These are phyloP conservation scores for Podarcis lilfordi DNA, from an alignment of 2,797 vertebrate genomes.

Conservation along the genomic window DNA sequence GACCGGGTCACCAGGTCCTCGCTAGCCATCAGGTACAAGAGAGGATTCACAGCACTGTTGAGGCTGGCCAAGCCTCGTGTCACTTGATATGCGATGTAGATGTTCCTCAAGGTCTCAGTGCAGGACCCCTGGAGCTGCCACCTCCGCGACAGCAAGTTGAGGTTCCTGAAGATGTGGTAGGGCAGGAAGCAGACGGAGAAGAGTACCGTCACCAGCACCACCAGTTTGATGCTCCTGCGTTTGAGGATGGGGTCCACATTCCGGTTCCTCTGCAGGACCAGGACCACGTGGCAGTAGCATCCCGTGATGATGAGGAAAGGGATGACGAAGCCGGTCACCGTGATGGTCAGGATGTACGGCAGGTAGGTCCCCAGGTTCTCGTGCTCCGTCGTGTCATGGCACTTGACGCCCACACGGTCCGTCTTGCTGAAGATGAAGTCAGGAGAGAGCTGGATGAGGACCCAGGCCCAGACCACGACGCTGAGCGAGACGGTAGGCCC, in stretches of 20 bases:
- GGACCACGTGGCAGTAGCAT: slow-evolving; percentile 81
- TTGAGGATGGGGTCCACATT: slow-evolving; percentile 75
- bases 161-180: slow-evolving; percentile 82
- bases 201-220: slow-evolving; percentile 76
- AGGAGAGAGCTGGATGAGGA: slow-evolving; percentile 76
- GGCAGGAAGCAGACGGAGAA: slow-evolving; percentile 86
- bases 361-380: slow-evolving; percentile 62
- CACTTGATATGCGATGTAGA: slow-evolving; percentile 84
- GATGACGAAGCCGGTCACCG: slow-evolving; percentile 76
- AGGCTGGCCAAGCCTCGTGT: slow-evolving; percentile 80
- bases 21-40: slow-evolving; percentile 81
- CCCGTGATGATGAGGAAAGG: slow-evolving; percentile 78
- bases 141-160: slow-evolving; percentile 78
- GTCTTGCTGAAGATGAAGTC: slow-evolving; percentile 81
- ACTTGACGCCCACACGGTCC: accelerated
- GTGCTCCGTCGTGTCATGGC: slow-evolving; percentile 76
- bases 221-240: slow-evolving; percentile 79
- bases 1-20: slow-evolving; percentile 73
- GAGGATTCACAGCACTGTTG: slow-evolving; percentile 84
- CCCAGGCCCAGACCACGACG: slow-evolving; percentile 76
- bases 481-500: slow-evolving; percentile 65
- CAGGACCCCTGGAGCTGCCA: slow-evolving; percentile 69
- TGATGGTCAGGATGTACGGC: slow-evolving; percentile 74
- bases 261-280: slow-evolving; percentile 75
- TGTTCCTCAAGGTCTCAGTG: slow-evolving; percentile 39